Conservation (phyloP, 2,113 vertebrate genomes). For the Oryctolagus cuniculus region mOryCun1.1 NC_091450.1:65677001-65677500, state of each 20-base stretch:
- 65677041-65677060: slow-evolving; percentile 96
- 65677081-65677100: slow-evolving; percentile 84
- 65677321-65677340: slow-evolving; percentile 65
- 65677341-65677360: slow-evolving; percentile 68
- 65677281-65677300: slow-evolving; percentile 28
- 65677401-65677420: slow-evolving; percentile 72
- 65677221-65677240: slow-evolving; percentile 78
- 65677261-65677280: slow-evolving; percentile 64
- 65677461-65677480: background rate
- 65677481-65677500: slow-evolving; percentile 74
- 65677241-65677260: slow-evolving; percentile 58
- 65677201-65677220: slow-evolving; percentile 72
- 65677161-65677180: slow-evolving; percentile 84
- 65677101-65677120: slow-evolving; percentile 84
- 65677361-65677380: slow-evolving; percentile 75
- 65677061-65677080: slow-evolving; percentile 89
- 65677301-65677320: slow-evolving; percentile 36
- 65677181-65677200: too few relatives aligned
- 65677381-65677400: slow-evolving; percentile 4
- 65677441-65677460: background rate
- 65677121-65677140: slow-evolving; percentile 86
- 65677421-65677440: background rate
- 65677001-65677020: slow-evolving; percentile 95
- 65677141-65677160: slow-evolving; percentile 86
- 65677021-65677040: slow-evolving; percentile 92